A percentile compares a stretch with the other conserved stretches of the same genome.
These are phyloP conservation scores for Arctocebus calabarensis DNA, from an alignment of 2,797 vertebrate species.

Conservation along the genomic window DNA sequence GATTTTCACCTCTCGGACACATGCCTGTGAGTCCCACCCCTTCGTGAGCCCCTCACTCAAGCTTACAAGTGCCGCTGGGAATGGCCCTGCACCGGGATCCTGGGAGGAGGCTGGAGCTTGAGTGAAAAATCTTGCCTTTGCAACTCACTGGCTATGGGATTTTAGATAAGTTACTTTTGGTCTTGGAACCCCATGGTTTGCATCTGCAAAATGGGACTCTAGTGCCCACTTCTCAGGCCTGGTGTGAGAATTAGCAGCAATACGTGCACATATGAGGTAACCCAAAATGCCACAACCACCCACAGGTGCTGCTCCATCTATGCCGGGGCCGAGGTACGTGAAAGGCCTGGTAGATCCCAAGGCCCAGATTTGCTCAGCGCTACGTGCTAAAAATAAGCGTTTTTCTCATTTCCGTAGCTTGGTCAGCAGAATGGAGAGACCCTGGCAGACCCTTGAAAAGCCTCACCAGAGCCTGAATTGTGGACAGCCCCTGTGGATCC, in stretches of 20 bases:
- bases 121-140: background rate
- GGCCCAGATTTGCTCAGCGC: background rate
- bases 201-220: background rate
- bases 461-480: background rate
- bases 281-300: background rate
- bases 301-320: no score
- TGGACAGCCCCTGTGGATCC: slow-evolving; percentile 40
- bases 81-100: background rate
- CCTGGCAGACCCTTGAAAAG: slow-evolving; percentile 38
- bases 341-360: background rate
- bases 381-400: slow-evolving; percentile 53
- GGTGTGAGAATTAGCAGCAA: background rate
- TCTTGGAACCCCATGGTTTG: background rate
- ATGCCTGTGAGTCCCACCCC: background rate
- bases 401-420: slow-evolving; percentile 22
- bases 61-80: background rate
- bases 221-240: background rate
- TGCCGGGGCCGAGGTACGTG: fast-evolving
- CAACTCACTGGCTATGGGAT: background rate
- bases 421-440: slow-evolving; percentile 68
- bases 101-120: background rate
- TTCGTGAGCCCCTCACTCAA: background rate
- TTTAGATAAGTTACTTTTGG: slow-evolving; percentile 27
- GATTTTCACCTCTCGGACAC: background rate
- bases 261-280: fast-evolving